Evolutionary conservation across 2,888 invertebrate genomes (phyloP), one percentile per base, ranked within the genome.

Genomic region (Megamerina dolium): DNA sequence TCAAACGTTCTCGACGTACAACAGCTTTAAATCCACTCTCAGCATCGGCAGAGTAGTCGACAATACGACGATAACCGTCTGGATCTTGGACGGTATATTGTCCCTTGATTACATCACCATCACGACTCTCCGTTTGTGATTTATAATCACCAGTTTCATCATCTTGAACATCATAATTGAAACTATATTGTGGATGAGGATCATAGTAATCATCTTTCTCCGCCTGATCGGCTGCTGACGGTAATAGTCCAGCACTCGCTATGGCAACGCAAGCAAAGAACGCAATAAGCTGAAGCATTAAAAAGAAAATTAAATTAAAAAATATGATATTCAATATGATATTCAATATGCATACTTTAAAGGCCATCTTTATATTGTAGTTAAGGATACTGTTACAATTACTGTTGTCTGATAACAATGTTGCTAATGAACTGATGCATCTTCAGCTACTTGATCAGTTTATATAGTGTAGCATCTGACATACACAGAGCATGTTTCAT

Each of bases 11-110:
- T 35, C 73, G 74, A 49, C 72, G 71, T 14, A 77, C 77, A 30
- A 74, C 70, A 41, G 76, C 77, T 49, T 72, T 76, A 58, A 77
- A 77, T 42, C 77, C 77, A 43, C 69, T 73, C 50, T 70, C 64
- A 10, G 70, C 64, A 59, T 76, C 75, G 31, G 74, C 73, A 19
- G 72, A 70, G 61, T 77, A 77, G 39, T 77, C 74, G 13, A 77
- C 77, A 46, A 68, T 73, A 44, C 77, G 71, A 48, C 70, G 73
- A 56, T 71, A 73, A 41, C 77, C 77, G 61, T 77, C 77, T 41
- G 77, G 62, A 52, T 77, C 76, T 45, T 76, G 66, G n/a, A 77
- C 59, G 4, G 73, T 69, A 57, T 77, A 77, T 54, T 72, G 70
- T 13, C 77, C 77, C 43, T 73, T 72, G 8, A 77, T 75, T 32